Evolutionary conservation across 2,888 invertebrate species (phyloP).

Genomic region (Flexamia atlantica): DNA sequence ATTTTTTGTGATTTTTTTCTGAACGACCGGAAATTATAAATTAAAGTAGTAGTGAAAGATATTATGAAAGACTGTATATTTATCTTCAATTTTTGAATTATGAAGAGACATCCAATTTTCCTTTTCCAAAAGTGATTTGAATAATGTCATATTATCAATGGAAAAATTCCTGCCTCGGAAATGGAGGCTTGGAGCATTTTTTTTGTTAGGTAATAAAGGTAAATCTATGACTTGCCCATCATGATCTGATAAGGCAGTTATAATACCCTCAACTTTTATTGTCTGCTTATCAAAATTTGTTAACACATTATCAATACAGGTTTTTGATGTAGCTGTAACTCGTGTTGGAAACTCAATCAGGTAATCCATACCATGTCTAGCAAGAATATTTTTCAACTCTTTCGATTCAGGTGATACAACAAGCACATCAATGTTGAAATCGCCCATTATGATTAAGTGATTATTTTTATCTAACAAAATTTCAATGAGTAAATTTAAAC

Average conservation of each 20-base stretch:
- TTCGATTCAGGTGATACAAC: constrained; percentile 17
- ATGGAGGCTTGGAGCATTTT: neutral
- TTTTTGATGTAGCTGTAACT: constrained; percentile 38
- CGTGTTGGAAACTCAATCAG: constrained; percentile 34
- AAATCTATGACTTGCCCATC: constrained; percentile 43
- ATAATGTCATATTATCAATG: constrained; percentile 8
- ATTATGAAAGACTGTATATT: constrained; percentile 20
- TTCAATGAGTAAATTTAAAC: constrained; percentile 26
- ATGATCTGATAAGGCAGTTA: constrained; percentile 41
- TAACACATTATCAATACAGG: constrained; percentile 23
- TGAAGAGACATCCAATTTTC: constrained; percentile 7
- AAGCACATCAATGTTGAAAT: neutral
- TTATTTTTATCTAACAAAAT: too few relatives aligned
- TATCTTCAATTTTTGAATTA: constrained; percentile 7
- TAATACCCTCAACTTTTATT: constrained; percentile 21
- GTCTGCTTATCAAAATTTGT: constrained; percentile 18
- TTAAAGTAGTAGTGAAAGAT: constrained; percentile 16
- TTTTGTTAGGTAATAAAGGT: neutral
- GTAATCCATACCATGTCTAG: constrained; percentile 11
- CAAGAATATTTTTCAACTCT: constrained; percentile 39
- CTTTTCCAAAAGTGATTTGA: constrained; percentile 11
- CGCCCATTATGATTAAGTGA: constrained; percentile 2
- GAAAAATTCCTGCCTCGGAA: constrained; percentile 25
- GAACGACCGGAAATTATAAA: neutral
- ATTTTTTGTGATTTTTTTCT: constrained; percentile 7